Evolutionary conservation across 2,113 vertebrate genomes (phyloP).

Genomic region (Empidonax alnorum): DNA sequence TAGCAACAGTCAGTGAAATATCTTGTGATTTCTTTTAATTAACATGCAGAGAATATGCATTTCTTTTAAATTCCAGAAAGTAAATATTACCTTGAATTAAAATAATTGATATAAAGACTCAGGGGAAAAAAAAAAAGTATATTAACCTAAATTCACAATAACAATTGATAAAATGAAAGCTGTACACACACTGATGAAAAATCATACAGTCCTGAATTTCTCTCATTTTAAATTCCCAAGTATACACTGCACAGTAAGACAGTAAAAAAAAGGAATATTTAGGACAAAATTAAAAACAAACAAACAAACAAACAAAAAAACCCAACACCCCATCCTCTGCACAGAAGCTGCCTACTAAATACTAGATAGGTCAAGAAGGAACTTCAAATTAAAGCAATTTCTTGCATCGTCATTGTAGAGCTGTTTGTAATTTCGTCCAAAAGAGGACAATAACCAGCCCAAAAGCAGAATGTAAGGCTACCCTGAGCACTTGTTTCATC

Average conservation of each 20-base stretch:
- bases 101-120: not conserved
- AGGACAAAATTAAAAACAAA: not conserved
- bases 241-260: not conserved
- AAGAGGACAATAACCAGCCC: not conserved
- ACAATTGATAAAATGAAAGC: not conserved
- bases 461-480: not conserved
- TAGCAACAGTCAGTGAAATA: slow-evolving; percentile 62
- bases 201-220: not conserved
- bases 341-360: not conserved
- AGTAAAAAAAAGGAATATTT: not conserved
- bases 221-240: not conserved
- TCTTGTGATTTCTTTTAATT: slow-evolving; percentile 16
- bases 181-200: not conserved
- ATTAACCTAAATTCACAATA: not conserved
- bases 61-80: not conserved
- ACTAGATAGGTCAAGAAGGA: not conserved
- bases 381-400: not conserved
- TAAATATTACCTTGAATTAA: slow-evolving; percentile 4
- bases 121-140: not conserved
- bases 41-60: not conserved
- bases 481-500: not conserved
- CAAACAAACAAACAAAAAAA: not conserved
- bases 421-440: not conserved
- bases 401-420: not conserved
- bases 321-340: not conserved